These are phyloP conservation scores for Ceratina japonica DNA, from an alignment of 1,140 invertebrate species.

Conservation along the genomic window DNA sequence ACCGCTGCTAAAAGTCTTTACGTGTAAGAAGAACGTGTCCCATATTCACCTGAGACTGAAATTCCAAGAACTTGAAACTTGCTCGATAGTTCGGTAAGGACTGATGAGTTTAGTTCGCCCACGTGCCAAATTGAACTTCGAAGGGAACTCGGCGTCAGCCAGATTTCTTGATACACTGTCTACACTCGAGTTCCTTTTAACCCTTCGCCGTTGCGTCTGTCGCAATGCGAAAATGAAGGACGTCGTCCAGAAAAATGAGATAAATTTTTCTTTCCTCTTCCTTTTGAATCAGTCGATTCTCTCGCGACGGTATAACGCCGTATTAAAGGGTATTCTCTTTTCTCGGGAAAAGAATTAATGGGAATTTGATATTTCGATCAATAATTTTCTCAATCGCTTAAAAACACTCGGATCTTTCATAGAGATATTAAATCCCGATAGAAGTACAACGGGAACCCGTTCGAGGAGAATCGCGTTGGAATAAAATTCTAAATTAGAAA, in stretches of 20 bases:
- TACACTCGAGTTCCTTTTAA: slow-evolving; percentile 22
- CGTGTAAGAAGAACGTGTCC: neutral
- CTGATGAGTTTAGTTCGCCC: slow-evolving; percentile 9
- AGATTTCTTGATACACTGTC: neutral
- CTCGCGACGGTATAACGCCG: too few relatives aligned
- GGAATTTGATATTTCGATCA: too few relatives aligned
- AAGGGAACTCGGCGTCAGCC: neutral
- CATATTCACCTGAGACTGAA: neutral
- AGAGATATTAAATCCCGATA: neutral
- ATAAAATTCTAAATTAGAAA: slow-evolving; percentile 17
- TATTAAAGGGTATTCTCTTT: too few relatives aligned
- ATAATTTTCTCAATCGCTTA: too few relatives aligned
- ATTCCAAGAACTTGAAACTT: neutral
- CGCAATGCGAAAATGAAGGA: too few relatives aligned
- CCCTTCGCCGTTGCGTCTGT: neutral
- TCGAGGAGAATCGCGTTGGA: neutral
- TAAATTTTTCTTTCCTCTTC: too few relatives aligned
- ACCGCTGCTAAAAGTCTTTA: neutral
- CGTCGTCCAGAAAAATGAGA: too few relatives aligned
- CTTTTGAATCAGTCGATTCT: too few relatives aligned
- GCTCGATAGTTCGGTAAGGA: slow-evolving; percentile 16
- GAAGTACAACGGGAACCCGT: neutral
- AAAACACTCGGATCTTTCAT: too few relatives aligned
- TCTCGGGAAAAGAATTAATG: too few relatives aligned
- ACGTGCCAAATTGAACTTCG: slow-evolving; percentile 3